Percentiles rank a stretch among this genome's conserved stretches.
Conservation (phyloP, 1,140 invertebrate genomes). For the Hyphantria cunea region DNA sequence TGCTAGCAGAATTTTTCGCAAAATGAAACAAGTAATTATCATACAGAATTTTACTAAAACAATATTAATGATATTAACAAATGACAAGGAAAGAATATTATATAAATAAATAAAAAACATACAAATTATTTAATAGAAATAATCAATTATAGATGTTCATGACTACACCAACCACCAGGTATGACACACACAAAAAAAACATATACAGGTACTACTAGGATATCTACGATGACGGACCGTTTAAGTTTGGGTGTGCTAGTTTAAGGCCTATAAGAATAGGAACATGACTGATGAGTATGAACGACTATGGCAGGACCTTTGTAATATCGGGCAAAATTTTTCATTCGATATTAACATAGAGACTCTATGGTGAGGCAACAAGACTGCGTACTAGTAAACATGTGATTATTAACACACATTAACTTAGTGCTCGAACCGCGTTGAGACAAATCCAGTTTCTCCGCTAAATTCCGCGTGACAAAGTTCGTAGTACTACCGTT, state of each 20-base stretch:
- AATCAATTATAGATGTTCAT: too few species aligned
- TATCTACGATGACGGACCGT: slow-evolving; percentile 34
- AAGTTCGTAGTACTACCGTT: slow-evolving; percentile 40
- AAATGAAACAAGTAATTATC: too few species aligned
- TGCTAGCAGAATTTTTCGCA: too few species aligned
- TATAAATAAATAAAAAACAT: too few species aligned
- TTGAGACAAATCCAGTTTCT: slow-evolving; percentile 32
- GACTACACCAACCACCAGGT: too few species aligned
- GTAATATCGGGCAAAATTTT: slow-evolving; percentile 23
- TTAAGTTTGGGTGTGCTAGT: slow-evolving; percentile 54
- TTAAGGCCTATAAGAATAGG: slow-evolving; percentile 36
- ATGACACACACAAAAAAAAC: too few species aligned
- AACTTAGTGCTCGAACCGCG: slow-evolving; percentile 21
- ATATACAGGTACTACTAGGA: slow-evolving; percentile 40
- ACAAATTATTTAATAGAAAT: too few species aligned
- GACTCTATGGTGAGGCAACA: slow-evolving; percentile 29
- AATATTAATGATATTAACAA: too few species aligned
- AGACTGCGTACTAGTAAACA: slow-evolving; percentile 24
- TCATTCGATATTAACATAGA: slow-evolving; percentile 32
- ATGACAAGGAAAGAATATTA: too few species aligned
- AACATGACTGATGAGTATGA: slow-evolving; percentile 10
- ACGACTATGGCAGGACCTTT: slow-evolving; percentile 2
- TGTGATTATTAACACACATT: slow-evolving; percentile 39
- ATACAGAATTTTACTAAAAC: too few species aligned
- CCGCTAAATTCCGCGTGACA: slow-evolving; percentile 32